phyloP scores from a whole-genome alignment of 64 coral and sea anemone species.

The Catalaphyllia jardinei region DNA sequence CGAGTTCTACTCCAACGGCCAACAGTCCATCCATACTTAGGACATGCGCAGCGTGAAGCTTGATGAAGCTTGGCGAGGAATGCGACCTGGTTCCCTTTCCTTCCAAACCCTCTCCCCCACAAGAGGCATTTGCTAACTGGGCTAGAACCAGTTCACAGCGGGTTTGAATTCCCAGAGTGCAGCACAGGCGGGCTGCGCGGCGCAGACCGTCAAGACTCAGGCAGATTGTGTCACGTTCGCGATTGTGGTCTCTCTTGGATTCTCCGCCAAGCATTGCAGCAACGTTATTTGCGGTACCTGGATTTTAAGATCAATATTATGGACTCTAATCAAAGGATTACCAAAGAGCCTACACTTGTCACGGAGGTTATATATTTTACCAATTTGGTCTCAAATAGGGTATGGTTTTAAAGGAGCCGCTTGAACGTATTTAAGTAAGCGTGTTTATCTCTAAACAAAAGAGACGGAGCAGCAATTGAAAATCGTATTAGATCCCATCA shows the following conservation, averaged over 20 bases:
- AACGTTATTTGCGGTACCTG: constrained; percentile 67
- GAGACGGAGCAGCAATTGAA: too few relatives aligned
- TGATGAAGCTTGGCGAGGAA: constrained; percentile 30
- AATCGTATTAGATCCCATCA: too few relatives aligned
- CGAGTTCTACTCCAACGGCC: constrained; percentile 91
- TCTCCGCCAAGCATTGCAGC: constrained; percentile 88
- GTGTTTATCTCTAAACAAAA: too few relatives aligned
- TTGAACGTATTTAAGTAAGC: too few relatives aligned
- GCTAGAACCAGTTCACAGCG: constrained; percentile 93
- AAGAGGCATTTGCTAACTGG: constrained; percentile 92
- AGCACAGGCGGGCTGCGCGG: constrained; percentile 84
- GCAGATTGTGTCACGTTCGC: constrained; percentile 94
- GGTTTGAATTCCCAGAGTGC: constrained; percentile 94
- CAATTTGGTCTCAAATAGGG: too few relatives aligned
- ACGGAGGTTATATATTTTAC: too few relatives aligned
- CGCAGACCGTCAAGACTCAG: constrained; percentile 92
- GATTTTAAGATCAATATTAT: neutral
- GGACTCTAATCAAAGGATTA: too few relatives aligned
- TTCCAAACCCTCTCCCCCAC: constrained; percentile 70
- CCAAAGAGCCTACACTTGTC: too few relatives aligned
- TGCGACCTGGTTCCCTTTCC: constrained; percentile 57
- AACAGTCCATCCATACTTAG: constrained; percentile 96
- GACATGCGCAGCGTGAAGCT: constrained; percentile 96
- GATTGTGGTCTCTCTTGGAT: constrained; percentile 81
- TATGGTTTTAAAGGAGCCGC: too few relatives aligned